These are phyloP conservation scores for Zosterops japonicus DNA, from an alignment of 2,113 vertebrate species.

Conservation along the genomic window DNA sequence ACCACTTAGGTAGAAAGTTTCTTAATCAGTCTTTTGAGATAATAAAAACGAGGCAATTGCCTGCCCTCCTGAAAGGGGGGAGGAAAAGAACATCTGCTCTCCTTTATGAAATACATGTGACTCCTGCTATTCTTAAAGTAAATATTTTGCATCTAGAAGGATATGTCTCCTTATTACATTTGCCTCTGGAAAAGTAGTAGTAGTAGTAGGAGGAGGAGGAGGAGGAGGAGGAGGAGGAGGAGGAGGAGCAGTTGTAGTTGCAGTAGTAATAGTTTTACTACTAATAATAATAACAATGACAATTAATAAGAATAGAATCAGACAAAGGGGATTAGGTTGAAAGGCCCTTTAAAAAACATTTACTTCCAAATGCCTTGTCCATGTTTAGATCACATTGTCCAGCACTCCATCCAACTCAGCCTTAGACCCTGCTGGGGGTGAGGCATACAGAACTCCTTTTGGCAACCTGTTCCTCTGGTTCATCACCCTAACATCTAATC, in stretches of 20 bases:
- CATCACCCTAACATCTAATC: background rate
- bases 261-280: background rate
- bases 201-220: too few relatives aligned
- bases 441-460: background rate
- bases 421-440: background rate
- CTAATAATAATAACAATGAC: accelerated
- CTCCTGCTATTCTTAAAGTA: background rate
- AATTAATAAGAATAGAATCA: background rate
- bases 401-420: accelerated
- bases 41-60: background rate
- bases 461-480: background rate
- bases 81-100: background rate
- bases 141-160: background rate
- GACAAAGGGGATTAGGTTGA: background rate
- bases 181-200: background rate
- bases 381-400: background rate
- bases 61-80: background rate
- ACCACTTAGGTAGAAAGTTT: background rate
- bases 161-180: background rate
- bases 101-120: background rate
- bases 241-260: background rate
- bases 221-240: too few relatives aligned
- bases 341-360: background rate
- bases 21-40: background rate
- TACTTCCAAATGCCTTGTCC: background rate